Base-by-base conservation (phyloP, 2,113 vertebrate genomes). In the Oryzias curvinotus region DNA sequence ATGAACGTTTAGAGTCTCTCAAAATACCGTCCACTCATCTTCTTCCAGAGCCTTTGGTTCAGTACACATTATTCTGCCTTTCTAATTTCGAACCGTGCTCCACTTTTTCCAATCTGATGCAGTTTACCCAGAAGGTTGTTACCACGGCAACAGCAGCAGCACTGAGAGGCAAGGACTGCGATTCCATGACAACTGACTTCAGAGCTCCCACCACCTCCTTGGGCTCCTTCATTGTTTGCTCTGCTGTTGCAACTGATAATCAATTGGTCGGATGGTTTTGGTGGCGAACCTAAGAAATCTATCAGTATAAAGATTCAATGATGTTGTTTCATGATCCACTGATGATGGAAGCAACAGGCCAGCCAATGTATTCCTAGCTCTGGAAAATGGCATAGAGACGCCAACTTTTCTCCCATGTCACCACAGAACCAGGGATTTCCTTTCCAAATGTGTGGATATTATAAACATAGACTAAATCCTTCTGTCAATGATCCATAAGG, bases 71-170 rank as follows among this genome's bases (percentile, higher is more conserved):
- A 70, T 86, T 83, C 75, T 75, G 49, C 69, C 58, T 75, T 84
- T 85, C 75, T 87, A 80, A 90, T 91, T 88, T 91, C 78, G 88
- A 91, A 83, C 71, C 65, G 30, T 86, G 90, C 71, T 89, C 86
- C 56, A 85, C 81, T 82, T 89, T 78, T 89, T 82, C 73, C 73
- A 84, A 62, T 86, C 77, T 53, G 82, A 76, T 72, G 79, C 83
- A 64, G 80, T 87, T 88, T 90, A 90, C 70, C 84, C 83, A 82
- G 84, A 86, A 87, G 83, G 74, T 79, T 89, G 90, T 92, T 90
- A 57, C 89, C 90, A 89, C 25, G 80, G 88, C 80, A 91, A 91
- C 86, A 69, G 62, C 63, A 65, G 68, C 52, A 81, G n/a, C n/a
- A n/a, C n/a, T 15, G 57, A 75, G 83, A 87, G 85, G 70, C 65